A percentile compares a stretch with the other conserved stretches of the same genome.
Evolutionary conservation across 2,797 vertebrate species (phyloP).

Genomic region (Cyprinodon diabolis): DNA sequence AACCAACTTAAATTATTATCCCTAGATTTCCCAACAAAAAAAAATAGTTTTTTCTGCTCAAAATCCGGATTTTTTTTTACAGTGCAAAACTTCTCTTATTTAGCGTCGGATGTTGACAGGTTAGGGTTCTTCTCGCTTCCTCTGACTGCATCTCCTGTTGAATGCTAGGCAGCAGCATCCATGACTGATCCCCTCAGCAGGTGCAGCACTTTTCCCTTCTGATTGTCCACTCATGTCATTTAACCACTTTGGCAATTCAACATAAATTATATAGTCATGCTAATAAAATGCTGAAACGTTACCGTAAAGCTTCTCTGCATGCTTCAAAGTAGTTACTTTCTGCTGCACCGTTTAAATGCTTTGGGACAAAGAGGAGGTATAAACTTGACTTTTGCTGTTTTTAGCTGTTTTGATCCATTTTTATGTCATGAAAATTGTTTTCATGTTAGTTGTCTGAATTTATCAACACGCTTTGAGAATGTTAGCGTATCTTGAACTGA

Average conservation of each 20-base stretch:
- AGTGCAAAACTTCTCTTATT: background rate
- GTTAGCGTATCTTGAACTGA: constrained; percentile 29
- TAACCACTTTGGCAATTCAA: too few relatives aligned
- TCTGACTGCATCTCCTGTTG: background rate
- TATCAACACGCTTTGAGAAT: constrained; percentile 16
- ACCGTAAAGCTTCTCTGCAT: too few relatives aligned
- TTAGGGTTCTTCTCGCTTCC: background rate
- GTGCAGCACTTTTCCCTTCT: too few relatives aligned
- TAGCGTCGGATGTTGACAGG: background rate
- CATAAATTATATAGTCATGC: too few relatives aligned
- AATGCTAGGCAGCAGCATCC: background rate
- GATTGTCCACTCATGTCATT: too few relatives aligned
- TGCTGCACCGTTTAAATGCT: background rate
- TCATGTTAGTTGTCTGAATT: constrained; percentile 37
- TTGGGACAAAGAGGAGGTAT: background rate
- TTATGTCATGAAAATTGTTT: constrained; percentile 40
- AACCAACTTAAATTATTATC: too few relatives aligned
- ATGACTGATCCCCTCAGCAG: background rate
- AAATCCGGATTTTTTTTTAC: too few relatives aligned
- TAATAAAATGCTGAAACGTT: too few relatives aligned
- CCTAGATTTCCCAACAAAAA: too few relatives aligned
- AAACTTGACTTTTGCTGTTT: constrained; percentile 6
- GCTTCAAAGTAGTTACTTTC: background rate
- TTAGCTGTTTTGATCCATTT: constrained; percentile 13
- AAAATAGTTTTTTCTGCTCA: too few relatives aligned